A percentile compares a stretch with the other conserved stretches of the same genome.
Evolutionary conservation across 64 coral and sea anemone species (phyloP).

Genomic region (Acropora tenuis): DNA sequence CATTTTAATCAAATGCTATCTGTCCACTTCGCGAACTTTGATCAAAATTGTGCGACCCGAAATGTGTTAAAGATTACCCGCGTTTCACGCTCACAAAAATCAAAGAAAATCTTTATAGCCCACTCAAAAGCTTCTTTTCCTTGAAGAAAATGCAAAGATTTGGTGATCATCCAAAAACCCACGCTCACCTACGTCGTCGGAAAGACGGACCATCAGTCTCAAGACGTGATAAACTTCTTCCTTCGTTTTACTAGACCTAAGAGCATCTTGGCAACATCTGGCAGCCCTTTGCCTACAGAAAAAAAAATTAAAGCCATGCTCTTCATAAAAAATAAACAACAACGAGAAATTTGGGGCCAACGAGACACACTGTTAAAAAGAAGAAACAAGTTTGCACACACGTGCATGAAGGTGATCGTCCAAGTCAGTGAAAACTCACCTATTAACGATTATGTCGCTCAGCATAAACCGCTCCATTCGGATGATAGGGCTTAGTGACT

Average conservation of each 20-base stretch:
- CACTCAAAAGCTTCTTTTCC: background rate
- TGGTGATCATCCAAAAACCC: background rate
- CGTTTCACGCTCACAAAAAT: background rate
- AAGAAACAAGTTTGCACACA: background rate
- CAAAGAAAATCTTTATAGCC: background rate
- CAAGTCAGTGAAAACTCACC: conserved; percentile 47
- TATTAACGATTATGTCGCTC: conserved; percentile 96
- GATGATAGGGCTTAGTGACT: conserved; percentile 80
- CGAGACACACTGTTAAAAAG: no score
- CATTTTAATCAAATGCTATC: background rate
- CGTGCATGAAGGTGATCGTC: conserved; percentile 10
- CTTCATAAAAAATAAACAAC: background rate
- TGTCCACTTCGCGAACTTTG: background rate
- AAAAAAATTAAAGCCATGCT: conserved; percentile 20
- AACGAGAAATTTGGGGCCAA: background rate
- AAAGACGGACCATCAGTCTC: conserved; percentile 82
- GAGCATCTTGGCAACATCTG: conserved; percentile 86
- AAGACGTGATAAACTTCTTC: conserved; percentile 95
- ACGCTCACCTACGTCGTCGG: conserved; percentile 95
- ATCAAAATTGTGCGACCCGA: background rate
- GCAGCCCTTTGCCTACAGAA: conserved; percentile 90
- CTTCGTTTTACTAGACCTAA: conserved; percentile 77
- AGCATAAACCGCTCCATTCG: conserved; percentile 98
- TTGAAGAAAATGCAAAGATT: conserved; percentile 3
- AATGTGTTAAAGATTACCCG: background rate